Conservation (phyloP, 2,888 invertebrate species). For the Phrixothrix hirtus region DNA sequence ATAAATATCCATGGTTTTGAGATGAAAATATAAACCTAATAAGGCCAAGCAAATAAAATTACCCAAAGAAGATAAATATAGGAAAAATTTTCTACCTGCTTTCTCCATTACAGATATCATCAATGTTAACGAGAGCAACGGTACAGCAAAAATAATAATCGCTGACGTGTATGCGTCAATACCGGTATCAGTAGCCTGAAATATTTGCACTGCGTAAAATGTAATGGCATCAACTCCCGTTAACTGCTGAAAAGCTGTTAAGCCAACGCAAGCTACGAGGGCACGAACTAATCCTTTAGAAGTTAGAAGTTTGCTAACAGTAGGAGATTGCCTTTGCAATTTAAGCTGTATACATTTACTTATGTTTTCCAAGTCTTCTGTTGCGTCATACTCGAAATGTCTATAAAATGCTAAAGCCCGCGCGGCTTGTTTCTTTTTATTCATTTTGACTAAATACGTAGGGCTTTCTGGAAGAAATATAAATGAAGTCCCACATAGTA, state of each 20-base stretch:
- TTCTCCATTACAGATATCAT: constrained; percentile 72
- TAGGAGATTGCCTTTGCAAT: constrained; percentile 52
- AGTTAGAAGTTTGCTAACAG: constrained; percentile 63
- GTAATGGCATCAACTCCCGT: constrained; percentile 79
- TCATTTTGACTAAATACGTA: constrained; percentile 65
- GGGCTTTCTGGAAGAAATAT: constrained; percentile 74
- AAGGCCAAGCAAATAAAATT: constrained; percentile 4
- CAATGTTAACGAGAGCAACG: constrained; percentile 69
- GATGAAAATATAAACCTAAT: too few species aligned
- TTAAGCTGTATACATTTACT: constrained; percentile 53
- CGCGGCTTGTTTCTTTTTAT: constrained; percentile 61
- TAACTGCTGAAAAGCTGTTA: constrained; percentile 82
- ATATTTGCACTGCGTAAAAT: constrained; percentile 74
- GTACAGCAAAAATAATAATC: constrained; percentile 76
- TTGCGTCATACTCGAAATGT: constrained; percentile 63
- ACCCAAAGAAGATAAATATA: constrained; percentile 7
- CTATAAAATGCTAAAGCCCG: constrained; percentile 68
- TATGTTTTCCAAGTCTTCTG: constrained; percentile 64
- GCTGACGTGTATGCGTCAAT: constrained; percentile 66
- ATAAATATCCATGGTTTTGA: neutral
- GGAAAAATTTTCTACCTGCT: constrained; percentile 69
- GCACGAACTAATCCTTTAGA: constrained; percentile 66
- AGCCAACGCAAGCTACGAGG: constrained; percentile 68
- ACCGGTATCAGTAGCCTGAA: constrained; percentile 69
- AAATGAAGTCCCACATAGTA: constrained; percentile 67